Evolutionary conservation across 2,888 invertebrate genomes (phyloP).

Genomic region (Crepidodera aurea): DNA sequence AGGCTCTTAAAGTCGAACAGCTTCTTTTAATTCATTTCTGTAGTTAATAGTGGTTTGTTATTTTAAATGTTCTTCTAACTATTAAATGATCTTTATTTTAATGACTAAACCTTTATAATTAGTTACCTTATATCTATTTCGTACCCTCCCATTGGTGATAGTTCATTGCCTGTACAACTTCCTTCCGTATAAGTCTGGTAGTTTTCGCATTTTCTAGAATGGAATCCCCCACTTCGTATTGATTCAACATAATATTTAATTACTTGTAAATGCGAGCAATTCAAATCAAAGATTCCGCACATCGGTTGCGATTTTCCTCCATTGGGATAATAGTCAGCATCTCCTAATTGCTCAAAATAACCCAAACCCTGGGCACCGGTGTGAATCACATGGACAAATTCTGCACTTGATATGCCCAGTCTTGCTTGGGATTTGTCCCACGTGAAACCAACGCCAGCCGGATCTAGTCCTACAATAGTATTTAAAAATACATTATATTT

Average conservation of each 20-base stretch:
- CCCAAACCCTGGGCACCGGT: slow-evolving; percentile 48
- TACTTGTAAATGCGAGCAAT: slow-evolving; percentile 7
- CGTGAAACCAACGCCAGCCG: slow-evolving; percentile 53
- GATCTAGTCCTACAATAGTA: slow-evolving; percentile 52
- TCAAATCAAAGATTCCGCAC: slow-evolving; percentile 41
- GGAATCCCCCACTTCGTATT: slow-evolving; percentile 13
- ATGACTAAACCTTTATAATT: too few relatives aligned
- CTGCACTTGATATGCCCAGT: slow-evolving; percentile 53
- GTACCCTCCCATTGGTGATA: slow-evolving; percentile 19
- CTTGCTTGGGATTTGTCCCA: slow-evolving; percentile 46
- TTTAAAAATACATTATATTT: too few relatives aligned
- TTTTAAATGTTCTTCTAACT: too few relatives aligned
- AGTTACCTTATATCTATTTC: slow-evolving; percentile 21
- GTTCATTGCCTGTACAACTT: background rate
- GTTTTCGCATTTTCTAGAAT: slow-evolving; percentile 3
- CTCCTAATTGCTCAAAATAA: slow-evolving; percentile 47
- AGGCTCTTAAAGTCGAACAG: too few relatives aligned
- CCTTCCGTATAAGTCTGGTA: background rate
- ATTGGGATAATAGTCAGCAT: slow-evolving; percentile 57
- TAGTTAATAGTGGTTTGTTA: too few relatives aligned
- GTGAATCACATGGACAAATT: slow-evolving; percentile 57
- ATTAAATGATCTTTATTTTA: too few relatives aligned
- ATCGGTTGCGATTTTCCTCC: slow-evolving; percentile 55
- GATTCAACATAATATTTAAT: slow-evolving; percentile 15
- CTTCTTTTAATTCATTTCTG: too few relatives aligned